These are phyloP conservation scores for Mus spicilegus DNA, from an alignment of 2,113 vertebrate genomes.

Conservation along the genomic window DNA sequence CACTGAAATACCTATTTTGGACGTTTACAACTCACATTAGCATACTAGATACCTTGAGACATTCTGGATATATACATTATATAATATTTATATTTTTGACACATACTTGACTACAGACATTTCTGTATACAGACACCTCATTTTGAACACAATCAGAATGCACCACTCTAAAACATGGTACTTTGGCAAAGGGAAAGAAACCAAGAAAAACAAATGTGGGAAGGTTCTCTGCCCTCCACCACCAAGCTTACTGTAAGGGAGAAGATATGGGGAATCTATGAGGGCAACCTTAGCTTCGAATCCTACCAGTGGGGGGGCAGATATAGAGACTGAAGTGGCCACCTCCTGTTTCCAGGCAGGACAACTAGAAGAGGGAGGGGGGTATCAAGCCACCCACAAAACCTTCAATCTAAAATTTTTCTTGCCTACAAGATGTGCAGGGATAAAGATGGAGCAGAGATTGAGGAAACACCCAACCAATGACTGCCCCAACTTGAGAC, in stretches of 20 bases:
- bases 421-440: too few species aligned
- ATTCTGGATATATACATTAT: background rate
- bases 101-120: background rate
- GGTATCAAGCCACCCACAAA: too few species aligned
- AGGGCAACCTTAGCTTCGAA: too few species aligned
- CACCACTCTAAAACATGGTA: background rate
- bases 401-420: too few species aligned
- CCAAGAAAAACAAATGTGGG: background rate
- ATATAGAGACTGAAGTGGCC: too few species aligned
- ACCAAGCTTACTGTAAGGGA: background rate
- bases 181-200: background rate
- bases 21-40: constrained; percentile 1
- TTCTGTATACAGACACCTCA: constrained; percentile 7
- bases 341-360: too few species aligned
- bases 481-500: too few species aligned
- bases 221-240: background rate
- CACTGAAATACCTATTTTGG: background rate
- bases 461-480: too few species aligned
- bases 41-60: constrained; percentile 24
- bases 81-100: background rate
- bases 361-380: too few species aligned
- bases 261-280: too few species aligned
- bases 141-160: constrained; percentile 39
- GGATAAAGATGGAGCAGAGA: too few species aligned
- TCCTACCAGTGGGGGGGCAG: too few species aligned